Conservation (phyloP, 2,797 vertebrate genomes). For the Glyptemys insculpta region DNA sequence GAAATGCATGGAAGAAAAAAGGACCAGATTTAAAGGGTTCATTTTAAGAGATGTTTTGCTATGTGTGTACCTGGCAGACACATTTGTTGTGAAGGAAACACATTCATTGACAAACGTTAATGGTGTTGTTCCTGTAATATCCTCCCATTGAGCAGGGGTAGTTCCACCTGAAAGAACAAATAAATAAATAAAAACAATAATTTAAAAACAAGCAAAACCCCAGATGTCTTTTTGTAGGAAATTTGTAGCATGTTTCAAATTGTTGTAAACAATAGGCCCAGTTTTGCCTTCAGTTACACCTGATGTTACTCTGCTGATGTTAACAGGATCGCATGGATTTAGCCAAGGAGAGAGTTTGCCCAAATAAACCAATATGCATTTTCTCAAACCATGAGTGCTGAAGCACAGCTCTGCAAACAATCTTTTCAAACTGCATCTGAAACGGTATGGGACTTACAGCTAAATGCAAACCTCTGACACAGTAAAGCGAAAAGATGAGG, state of each 20-base stretch:
- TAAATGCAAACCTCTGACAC: neutral
- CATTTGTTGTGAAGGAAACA: constrained; percentile 98
- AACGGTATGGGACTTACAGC: neutral
- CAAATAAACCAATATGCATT: neutral
- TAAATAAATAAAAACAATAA: neutral
- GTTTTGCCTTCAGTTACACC: neutral
- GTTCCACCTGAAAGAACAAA: constrained; percentile 89
- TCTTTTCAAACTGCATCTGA: neutral
- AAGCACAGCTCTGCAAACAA: neutral
- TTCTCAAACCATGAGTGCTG: neutral
- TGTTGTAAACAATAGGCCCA: neutral
- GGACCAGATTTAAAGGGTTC: neutral
- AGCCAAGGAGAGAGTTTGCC: neutral
- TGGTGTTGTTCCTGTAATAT: constrained; percentile 98
- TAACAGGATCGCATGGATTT: neutral
- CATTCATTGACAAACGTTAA: constrained; percentile 97
- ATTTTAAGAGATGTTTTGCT: neutral
- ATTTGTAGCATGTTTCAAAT: neutral
- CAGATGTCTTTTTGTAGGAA: neutral
- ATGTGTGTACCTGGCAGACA: constrained; percentile 92
- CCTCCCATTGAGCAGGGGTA: constrained; percentile 98
- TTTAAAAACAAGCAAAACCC: neutral
- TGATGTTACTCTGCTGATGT: neutral
- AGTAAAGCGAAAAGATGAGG: neutral
- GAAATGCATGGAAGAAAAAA: neutral